phyloP scores from a whole-genome alignment of 53 echinoderm and acorn worm genomes.

The Holothuria scabra region DNA sequence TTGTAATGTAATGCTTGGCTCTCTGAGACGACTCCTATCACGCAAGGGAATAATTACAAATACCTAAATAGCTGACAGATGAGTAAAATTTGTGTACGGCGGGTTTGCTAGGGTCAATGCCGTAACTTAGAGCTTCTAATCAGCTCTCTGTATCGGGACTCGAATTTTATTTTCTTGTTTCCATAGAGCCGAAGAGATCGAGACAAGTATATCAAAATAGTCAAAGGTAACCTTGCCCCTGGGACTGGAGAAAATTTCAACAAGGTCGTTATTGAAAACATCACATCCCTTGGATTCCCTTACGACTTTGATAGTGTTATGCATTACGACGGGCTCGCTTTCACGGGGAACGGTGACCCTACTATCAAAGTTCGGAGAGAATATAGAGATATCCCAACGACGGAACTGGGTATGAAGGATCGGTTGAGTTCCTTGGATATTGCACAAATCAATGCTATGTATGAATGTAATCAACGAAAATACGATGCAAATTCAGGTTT shows the following conservation, averaged over 20 bases:
- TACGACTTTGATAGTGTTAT: conserved; percentile 95
- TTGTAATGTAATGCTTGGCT: too few relatives aligned
- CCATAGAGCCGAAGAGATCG: conserved; percentile 86
- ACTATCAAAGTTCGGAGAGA: conserved; percentile 84
- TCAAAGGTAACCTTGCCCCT: conserved; percentile 71
- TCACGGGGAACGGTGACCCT: conserved; percentile 78
- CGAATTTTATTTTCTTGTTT: neutral
- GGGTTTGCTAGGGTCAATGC: too few relatives aligned
- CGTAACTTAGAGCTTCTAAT: too few relatives aligned
- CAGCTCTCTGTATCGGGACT: too few relatives aligned
- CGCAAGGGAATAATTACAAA: too few relatives aligned
- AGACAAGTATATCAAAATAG: conserved; percentile 74
- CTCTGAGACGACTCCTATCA: too few relatives aligned
- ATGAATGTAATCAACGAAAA: conserved; percentile 69
- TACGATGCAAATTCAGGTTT: neutral
- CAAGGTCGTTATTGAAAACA: conserved; percentile 67
- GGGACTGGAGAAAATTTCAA: conserved; percentile 91
- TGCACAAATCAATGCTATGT: conserved; percentile 89
- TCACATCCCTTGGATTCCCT: conserved; percentile 81
- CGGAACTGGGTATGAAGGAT: conserved; percentile 49
- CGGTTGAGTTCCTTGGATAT: conserved; percentile 80
- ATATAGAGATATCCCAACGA: conserved; percentile 52
- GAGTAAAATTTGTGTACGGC: too few relatives aligned
- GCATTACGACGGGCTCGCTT: conserved; percentile 85
- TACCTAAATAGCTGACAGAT: too few relatives aligned